Conservation (phyloP, 2,113 vertebrate species). For the Oceanodroma tethys region DNA sequence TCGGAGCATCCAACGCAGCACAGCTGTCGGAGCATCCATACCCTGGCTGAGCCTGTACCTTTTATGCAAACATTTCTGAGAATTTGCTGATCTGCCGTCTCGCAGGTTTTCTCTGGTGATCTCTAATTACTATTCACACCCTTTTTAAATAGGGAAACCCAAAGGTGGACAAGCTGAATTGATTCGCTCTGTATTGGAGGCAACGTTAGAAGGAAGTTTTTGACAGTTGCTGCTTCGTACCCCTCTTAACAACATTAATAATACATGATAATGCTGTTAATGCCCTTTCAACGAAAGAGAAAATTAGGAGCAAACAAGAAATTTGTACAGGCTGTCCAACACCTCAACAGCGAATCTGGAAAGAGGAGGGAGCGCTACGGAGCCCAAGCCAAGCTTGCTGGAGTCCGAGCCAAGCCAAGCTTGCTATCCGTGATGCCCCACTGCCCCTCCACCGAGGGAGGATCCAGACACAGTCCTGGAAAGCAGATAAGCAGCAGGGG, state of each 20-base stretch:
- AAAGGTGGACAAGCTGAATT: not conserved
- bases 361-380: not conserved
- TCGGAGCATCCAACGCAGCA: not conserved
- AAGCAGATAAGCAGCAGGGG: slow-evolving; percentile 3
- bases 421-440: not conserved
- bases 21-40: not conserved
- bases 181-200: not conserved
- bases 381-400: not conserved
- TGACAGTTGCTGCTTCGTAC: not conserved
- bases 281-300: not conserved
- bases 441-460: not conserved
- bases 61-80: not conserved
- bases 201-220: not conserved
- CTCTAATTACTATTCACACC: not conserved
- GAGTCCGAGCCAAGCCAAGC: not conserved
- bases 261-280: not conserved
- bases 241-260: not conserved
- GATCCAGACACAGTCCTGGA: not conserved
- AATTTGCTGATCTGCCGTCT: not conserved
- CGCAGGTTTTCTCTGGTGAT: not conserved
- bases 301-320: not conserved
- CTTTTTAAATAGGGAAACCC: not conserved
- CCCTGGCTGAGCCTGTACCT: not conserved
- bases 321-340: not conserved
- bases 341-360: not conserved